Evolutionary conservation across 2,113 vertebrate species (phyloP), one percentile per base, ranked within the genome.

Genomic region (Cyprinus carpio): DNA sequence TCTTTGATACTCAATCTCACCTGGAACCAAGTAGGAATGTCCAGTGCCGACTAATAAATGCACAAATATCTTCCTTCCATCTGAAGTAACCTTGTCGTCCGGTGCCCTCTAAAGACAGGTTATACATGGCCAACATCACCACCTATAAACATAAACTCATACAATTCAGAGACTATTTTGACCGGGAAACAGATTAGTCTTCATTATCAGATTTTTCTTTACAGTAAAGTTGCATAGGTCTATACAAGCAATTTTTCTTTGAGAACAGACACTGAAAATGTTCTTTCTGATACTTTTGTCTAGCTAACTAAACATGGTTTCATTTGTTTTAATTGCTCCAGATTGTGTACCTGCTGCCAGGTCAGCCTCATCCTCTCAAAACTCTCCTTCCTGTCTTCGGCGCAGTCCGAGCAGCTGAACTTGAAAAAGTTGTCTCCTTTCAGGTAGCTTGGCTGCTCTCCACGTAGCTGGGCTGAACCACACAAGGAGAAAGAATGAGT

Each of bases 1-100:
- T 51, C 65, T 18, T 16, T 56, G 40, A 49, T 16, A 29, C 15
- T 27, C 3, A 34, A 1, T 18, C 82, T 90, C 89, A 99, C 98
- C 98, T 96, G 43, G 95, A 96, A 46, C 97, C 98, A 87, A 99
- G 84, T 85, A 99, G 94, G 91, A 98, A 99, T 87, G 93, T 97
- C 98, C 98, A 99, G 91, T 99, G 97, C 85, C 98, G 97, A 84
- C 98, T 97, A 87, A 99, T 99, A 85, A 99, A 99, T 84, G 97
- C 95, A n/a, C 98, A 99, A 91, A 99, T 99, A 91, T 99, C 98
- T 91, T 99, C 98, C 81, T 99, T 99, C 98, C 98, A 99, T 40
- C 98, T 94, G 92, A 99, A 99, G 92, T 99, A 99, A 0, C 98
- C 98, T 92, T 99, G 98, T 0, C 98, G 96, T 6, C 98, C 98